Evolutionary conservation across 2,113 vertebrate genomes (phyloP), one percentile per base, ranked within the genome.

Genomic region (Heterotilapia buettikoferi): DNA sequence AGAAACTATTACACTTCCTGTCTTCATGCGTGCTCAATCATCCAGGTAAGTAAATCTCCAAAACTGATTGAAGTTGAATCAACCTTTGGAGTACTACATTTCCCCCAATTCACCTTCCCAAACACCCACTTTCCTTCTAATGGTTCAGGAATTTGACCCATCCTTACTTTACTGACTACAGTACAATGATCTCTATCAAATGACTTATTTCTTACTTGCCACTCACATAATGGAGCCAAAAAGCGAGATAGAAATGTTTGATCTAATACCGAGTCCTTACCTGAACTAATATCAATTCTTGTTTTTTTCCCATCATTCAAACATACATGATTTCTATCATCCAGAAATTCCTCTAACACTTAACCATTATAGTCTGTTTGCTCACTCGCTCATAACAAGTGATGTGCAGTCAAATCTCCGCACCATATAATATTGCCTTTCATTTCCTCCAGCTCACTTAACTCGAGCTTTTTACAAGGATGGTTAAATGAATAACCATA

Each of bases 1-100:
- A 29, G 0, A 29, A 59, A 59, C 24, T 2, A 29, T 0, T 59
- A 59, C 56, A 59, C 56, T 59, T 29, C 24, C 56, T 57, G 54
- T 29, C 54, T 57, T 59, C 2, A 59, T 59, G 56, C 4, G 1
- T 59, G 56, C 24, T 59, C 56, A 59, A 16, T 59, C 56, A 59
- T 1, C 56, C 56, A 59, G 24, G 56, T 29, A 57, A 57, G 54
- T 26, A 29, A 59, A 29, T 59, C 56, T 59, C 13, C 24, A 59
- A 59, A 59, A 59, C 5, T 29, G 56, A 59, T 59, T 1, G 24
- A 26, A 26, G 24, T 26, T 26, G 1, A 31, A 59, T 31, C 26
- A 16, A 59, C 26, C 1, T 59, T 59, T 31, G 26, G 26, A 3
- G 56, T 3, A 59, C 24, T 59, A 29, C 26, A 59, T 59, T 59